A percentile compares a stretch with the other conserved stretches of the same genome.
phyloP scores from a whole-genome alignment of 1,140 invertebrate species.

The Leptoteleia sp. region DNA sequence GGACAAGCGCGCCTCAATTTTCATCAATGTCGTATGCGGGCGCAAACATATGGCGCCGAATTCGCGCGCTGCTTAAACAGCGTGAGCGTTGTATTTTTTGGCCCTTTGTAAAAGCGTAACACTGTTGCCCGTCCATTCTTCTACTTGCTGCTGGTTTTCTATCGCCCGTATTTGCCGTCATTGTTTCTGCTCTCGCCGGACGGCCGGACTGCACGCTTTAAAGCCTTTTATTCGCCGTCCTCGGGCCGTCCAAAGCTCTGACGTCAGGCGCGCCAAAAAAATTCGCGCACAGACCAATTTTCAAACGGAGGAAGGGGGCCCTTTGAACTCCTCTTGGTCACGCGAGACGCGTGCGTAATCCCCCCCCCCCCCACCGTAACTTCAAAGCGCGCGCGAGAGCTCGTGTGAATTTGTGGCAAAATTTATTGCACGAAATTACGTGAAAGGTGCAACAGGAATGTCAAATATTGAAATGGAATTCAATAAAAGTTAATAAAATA shows the following conservation, averaged over 20 bases:
- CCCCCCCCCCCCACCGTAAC: no score
- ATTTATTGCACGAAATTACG: no score
- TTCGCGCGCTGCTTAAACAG: constrained; percentile 72
- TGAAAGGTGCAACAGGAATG: no score
- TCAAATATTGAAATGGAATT: no score
- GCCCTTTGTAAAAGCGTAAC: constrained; percentile 74
- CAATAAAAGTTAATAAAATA: no score
- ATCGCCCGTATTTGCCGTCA: constrained; percentile 78
- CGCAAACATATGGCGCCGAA: constrained; percentile 40
- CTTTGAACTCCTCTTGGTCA: constrained; percentile 32
- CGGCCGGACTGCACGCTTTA: constrained; percentile 50
- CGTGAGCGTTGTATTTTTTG: constrained; percentile 70
- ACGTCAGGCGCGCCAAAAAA: constrained; percentile 45
- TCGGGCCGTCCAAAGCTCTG: constrained; percentile 11
- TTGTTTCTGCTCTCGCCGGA: constrained; percentile 73
- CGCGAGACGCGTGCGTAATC: constrained; percentile 2
- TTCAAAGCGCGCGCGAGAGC: no score
- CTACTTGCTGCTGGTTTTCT: constrained; percentile 71
- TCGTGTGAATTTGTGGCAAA: no score
- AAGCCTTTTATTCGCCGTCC: constrained; percentile 52
- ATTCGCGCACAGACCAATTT: constrained; percentile 48
- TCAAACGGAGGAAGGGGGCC: background rate
- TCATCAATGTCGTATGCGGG: constrained; percentile 59
- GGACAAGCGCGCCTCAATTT: constrained; percentile 52
- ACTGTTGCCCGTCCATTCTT: constrained; percentile 71